Evolutionary conservation across 2,113 vertebrate species (phyloP).

Genomic region (Channa maculata): DNA sequence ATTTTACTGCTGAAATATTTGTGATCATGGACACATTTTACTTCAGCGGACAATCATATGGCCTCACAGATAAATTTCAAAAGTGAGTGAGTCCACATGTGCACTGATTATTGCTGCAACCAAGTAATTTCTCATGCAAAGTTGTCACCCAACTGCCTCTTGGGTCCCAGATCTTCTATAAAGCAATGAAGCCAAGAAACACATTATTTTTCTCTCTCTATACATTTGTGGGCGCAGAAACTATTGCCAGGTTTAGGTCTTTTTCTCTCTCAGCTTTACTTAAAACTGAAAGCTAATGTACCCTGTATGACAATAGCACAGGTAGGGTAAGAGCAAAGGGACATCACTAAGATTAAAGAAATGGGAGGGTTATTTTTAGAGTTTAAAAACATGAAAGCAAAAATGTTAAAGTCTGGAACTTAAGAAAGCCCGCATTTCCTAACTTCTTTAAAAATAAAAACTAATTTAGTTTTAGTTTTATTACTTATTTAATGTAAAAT

Average conservation of each 20-base stretch:
- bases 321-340: not conserved
- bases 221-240: slow-evolving; percentile 49
- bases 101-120: slow-evolving; percentile 48
- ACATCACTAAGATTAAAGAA: not conserved
- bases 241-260: slow-evolving; percentile 49
- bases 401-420: too few relatives aligned
- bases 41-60: not conserved
- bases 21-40: slow-evolving; percentile 14
- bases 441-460: too few relatives aligned
- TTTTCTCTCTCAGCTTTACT: slow-evolving; percentile 18
- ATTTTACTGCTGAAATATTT: not conserved
- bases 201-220: slow-evolving; percentile 29
- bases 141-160: slow-evolving; percentile 44
- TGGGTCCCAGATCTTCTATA: slow-evolving; percentile 26
- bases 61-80: slow-evolving; percentile 43
- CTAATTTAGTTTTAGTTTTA: too few relatives aligned
- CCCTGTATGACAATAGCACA: slow-evolving; percentile 6
- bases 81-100: slow-evolving; percentile 45
- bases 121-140: slow-evolving; percentile 47
- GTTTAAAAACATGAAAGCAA: not conserved
- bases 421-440: too few relatives aligned
- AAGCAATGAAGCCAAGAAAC: slow-evolving; percentile 59
- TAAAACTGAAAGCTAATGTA: slow-evolving; percentile 7
- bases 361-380: not conserved
- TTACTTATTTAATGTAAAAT: too few relatives aligned